Conservation (phyloP, 53 echinoderm and acorn worm species). For the Holothuria leucospilota region DNA sequence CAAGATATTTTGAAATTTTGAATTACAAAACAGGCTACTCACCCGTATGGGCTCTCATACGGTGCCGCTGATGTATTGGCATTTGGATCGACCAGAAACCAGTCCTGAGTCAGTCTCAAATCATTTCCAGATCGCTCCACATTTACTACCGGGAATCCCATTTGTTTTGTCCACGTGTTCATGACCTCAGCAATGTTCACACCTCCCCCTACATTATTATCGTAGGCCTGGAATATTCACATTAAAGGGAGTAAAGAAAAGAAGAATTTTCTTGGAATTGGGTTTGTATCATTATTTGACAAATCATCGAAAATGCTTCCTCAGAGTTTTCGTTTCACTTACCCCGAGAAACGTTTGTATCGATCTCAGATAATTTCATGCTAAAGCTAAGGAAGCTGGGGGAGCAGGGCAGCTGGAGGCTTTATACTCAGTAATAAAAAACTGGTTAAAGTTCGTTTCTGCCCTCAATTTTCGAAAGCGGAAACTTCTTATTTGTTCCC, state of each 20-base stretch:
- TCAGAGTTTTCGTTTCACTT: too few species aligned
- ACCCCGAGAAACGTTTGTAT: too few species aligned
- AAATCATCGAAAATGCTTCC: too few species aligned
- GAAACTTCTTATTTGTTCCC: too few species aligned
- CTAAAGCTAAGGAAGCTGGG: not conserved
- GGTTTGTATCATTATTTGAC: not conserved
- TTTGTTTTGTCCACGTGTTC: conserved; percentile 88
- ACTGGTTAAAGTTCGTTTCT: too few species aligned
- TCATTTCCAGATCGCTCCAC: not conserved
- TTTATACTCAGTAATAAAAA: too few species aligned
- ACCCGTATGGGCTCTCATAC: not conserved
- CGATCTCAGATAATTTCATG: too few species aligned
- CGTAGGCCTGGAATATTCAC: conserved; percentile 30
- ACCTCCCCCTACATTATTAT: not conserved
- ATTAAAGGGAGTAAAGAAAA: not conserved
- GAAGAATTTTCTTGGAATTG: too few species aligned
- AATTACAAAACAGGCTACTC: not conserved
- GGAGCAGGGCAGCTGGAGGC: not conserved
- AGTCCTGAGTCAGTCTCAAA: not conserved
- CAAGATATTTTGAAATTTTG: too few species aligned
- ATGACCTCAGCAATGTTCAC: conserved; percentile 68
- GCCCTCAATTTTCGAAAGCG: too few species aligned
- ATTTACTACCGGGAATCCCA: conserved; percentile 86
- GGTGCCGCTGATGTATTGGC: not conserved
- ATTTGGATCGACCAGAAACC: not conserved